Evolutionary conservation across 2,797 vertebrate genomes (phyloP), one percentile per base, ranked within the genome.

Genomic region (Helostoma temminkii): DNA sequence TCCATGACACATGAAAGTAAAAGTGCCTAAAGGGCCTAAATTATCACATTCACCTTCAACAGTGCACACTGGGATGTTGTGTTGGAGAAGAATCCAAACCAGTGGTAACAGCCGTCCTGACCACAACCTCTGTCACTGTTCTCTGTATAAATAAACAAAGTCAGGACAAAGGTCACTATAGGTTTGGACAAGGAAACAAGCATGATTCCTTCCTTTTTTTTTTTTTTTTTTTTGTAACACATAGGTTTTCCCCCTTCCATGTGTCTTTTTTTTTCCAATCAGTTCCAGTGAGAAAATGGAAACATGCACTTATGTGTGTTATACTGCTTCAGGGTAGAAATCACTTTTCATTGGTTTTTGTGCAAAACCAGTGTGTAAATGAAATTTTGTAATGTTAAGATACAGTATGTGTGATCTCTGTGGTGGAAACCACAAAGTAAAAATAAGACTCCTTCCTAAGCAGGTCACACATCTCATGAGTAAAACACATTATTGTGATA

Each of bases 1-100:
- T 90, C 88, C 77, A 88, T 94, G 92, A 94, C 93, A 93, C 94
- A 93, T 87, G 90, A 94, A 94, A 93, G 93, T 93, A 92, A 92
- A 93, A 93, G 89, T 88, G 87, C 80, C 68, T 36, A 73, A 90
- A n/a, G n/a, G 85, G 84, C 91, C 90, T 91, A 91, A 93, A 94
- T 94, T 86, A 94, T 94, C 92, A 90, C 93, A 70, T 94, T 90
- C 91, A 94, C 94, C 93, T 94, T 93, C 88, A 37, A 67, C 83
- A 84, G 85, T 92, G 92, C 91, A 90, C 91, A 89, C 88, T 92
- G 82, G 78, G 60, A 82, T 94, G 92, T 94, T 94, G 90, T 93
- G 94, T 88, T 91, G 91, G 91, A 88, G 82, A 75, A 54, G 74
- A 60, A 59, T 91, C 93, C 93, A 94, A 91, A 93, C 91, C 93